Conservation (phyloP, 2,888 invertebrate species). For the Calephelis perditalis region DNA sequence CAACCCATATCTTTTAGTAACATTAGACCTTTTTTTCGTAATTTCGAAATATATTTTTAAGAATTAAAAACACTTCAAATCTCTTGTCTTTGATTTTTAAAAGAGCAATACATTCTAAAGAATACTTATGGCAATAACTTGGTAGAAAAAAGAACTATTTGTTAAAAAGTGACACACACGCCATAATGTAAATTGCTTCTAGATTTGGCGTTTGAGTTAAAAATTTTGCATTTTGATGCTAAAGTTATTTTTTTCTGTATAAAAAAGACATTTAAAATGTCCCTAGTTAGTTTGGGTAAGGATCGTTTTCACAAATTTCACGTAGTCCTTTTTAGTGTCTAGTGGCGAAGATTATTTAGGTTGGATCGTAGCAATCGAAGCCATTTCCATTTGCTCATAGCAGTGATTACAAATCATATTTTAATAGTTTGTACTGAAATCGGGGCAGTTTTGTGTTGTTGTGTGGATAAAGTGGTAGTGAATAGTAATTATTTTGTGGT, state of each 20-base stretch:
- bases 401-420: constrained; percentile 41
- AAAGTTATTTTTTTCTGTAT: constrained; percentile 49
- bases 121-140: constrained; percentile 39
- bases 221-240: constrained; percentile 62
- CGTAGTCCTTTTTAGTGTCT: constrained; percentile 37
- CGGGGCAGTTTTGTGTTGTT: constrained; percentile 20
- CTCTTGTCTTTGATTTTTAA: neutral
- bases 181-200: constrained; percentile 77
- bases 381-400: constrained; percentile 63
- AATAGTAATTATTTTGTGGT: constrained; percentile 49
- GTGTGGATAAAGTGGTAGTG: constrained; percentile 36
- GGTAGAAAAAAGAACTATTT: constrained; percentile 47
- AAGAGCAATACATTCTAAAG: neutral
- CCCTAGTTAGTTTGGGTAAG: constrained; percentile 68
- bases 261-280: constrained; percentile 67
- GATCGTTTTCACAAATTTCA: constrained; percentile 36
- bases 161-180: constrained; percentile 75
- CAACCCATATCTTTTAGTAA: too few relatives aligned
- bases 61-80: too few relatives aligned
- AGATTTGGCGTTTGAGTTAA: constrained; percentile 73
- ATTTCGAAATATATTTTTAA: too few relatives aligned
- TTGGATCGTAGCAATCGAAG: constrained; percentile 70
- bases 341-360: constrained; percentile 54
- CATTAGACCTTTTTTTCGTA: too few relatives aligned
- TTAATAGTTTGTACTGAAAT: constrained; percentile 31